phyloP scores from a whole-genome alignment of 1,140 invertebrate genomes.

The Glossosoma conforme region DNA sequence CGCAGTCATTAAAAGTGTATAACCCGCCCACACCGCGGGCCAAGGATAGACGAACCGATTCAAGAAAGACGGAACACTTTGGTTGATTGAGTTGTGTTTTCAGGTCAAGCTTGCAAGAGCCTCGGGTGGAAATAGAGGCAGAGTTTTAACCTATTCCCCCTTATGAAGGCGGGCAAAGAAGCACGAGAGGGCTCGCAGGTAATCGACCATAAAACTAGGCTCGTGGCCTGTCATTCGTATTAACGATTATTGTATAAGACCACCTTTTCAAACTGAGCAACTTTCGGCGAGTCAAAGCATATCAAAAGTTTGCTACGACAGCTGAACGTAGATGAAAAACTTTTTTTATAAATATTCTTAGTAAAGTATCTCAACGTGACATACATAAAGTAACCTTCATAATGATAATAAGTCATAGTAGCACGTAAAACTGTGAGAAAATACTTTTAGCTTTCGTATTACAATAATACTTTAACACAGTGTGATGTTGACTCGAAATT shows the following conservation, averaged over 20 bases:
- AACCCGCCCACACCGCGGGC: not conserved
- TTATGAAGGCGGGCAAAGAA: not conserved
- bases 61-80: constrained; percentile 30
- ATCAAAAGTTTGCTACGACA: not conserved
- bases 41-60: constrained; percentile 8
- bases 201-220: constrained; percentile 31
- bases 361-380: too few species aligned
- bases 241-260: constrained; percentile 31
- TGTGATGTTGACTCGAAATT: too few species aligned
- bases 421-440: too few species aligned
- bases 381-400: too few species aligned
- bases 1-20: constrained; percentile 26
- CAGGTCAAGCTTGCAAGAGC: constrained; percentile 26
- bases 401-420: too few species aligned
- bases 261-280: constrained; percentile 14
- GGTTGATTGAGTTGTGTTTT: constrained; percentile 32
- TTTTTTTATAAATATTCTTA: too few species aligned
- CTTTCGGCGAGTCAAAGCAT: constrained; percentile 1
- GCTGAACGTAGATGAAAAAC: too few species aligned
- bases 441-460: too few species aligned
- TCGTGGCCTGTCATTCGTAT: constrained; percentile 32
- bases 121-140: not conserved
- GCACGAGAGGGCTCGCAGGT: constrained; percentile 16
- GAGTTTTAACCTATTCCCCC: not conserved
- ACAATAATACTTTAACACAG: too few species aligned